phyloP scores from a whole-genome alignment of 1,140 invertebrate genomes.

The Daktulosphaira vitifoliae region DNA sequence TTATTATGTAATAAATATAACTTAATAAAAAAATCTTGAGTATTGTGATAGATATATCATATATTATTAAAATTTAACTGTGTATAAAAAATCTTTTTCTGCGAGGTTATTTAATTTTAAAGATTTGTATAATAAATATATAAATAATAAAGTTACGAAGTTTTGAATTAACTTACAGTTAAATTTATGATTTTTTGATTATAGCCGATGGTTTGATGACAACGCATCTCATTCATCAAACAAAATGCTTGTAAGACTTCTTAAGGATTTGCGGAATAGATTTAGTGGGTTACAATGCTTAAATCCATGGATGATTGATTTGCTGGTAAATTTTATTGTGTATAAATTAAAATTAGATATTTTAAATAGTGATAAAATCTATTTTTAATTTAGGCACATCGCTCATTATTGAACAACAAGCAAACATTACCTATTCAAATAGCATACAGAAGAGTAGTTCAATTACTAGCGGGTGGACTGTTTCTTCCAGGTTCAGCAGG shows the following conservation, averaged over 20 bases:
- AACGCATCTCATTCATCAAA: slow-evolving; percentile 95
- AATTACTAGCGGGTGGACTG: slow-evolving; percentile 84
- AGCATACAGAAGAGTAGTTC: slow-evolving; percentile 77
- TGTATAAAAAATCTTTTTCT: too few relatives aligned
- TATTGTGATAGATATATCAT: too few relatives aligned
- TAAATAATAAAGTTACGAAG: too few relatives aligned
- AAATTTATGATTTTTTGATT: slow-evolving; percentile 22
- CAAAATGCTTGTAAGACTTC: slow-evolving; percentile 85
- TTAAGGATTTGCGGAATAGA: slow-evolving; percentile 79
- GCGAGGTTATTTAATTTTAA: too few relatives aligned
- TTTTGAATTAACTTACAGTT: too few relatives aligned
- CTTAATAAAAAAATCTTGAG: too few relatives aligned
- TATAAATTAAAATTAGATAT: neutral
- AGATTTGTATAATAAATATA: too few relatives aligned
- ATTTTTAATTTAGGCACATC: slow-evolving; percentile 62
- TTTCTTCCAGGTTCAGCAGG: slow-evolving; percentile 92
- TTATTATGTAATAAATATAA: neutral
- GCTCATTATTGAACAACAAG: slow-evolving; percentile 90
- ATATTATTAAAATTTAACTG: too few relatives aligned
- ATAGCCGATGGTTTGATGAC: slow-evolving; percentile 94
- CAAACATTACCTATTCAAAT: slow-evolving; percentile 86
- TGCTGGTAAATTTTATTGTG: slow-evolving; percentile 53
- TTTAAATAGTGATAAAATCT: neutral
- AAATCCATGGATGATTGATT: slow-evolving; percentile 93
- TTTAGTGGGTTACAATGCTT: slow-evolving; percentile 85